These are phyloP conservation scores for Xenopus petersii DNA, from an alignment of 2,797 vertebrate species.

Conservation along the genomic window DNA sequence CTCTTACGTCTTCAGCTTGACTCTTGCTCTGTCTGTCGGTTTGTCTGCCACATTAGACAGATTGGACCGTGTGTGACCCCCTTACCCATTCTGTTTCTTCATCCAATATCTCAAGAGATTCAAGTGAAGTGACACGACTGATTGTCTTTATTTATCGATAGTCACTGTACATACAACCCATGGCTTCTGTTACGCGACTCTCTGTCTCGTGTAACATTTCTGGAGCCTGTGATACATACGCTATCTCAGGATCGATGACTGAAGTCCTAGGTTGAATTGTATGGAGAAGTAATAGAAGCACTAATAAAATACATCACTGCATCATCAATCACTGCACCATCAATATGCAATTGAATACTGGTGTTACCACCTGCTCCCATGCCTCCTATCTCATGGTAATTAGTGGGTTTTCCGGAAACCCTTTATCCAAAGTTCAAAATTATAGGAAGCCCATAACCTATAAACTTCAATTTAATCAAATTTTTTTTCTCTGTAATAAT, in stretches of 20 bases:
- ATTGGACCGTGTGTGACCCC: neutral
- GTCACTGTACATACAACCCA: neutral
- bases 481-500: too few species aligned
- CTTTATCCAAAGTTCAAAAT: too few species aligned
- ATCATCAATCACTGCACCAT: too few species aligned
- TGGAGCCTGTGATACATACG: neutral
- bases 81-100: slow-evolving; percentile 8
- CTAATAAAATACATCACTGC: too few species aligned
- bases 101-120: slow-evolving; percentile 4
- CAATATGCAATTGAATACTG: too few species aligned
- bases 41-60: neutral
- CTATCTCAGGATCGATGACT: neutral
- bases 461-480: too few species aligned
- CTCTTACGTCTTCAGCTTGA: slow-evolving; percentile 10
- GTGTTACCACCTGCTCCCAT: too few species aligned
- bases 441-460: too few species aligned
- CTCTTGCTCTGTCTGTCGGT: neutral
- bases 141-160: slow-evolving; percentile 18
- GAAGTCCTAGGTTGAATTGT: neutral
- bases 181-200: neutral
- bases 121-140: slow-evolving; percentile 7
- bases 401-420: too few species aligned
- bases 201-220: neutral
- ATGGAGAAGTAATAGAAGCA: too few species aligned
- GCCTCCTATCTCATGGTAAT: too few species aligned